phyloP scores from a whole-genome alignment of 2,797 vertebrate genomes.

The Pterois miles region DNA sequence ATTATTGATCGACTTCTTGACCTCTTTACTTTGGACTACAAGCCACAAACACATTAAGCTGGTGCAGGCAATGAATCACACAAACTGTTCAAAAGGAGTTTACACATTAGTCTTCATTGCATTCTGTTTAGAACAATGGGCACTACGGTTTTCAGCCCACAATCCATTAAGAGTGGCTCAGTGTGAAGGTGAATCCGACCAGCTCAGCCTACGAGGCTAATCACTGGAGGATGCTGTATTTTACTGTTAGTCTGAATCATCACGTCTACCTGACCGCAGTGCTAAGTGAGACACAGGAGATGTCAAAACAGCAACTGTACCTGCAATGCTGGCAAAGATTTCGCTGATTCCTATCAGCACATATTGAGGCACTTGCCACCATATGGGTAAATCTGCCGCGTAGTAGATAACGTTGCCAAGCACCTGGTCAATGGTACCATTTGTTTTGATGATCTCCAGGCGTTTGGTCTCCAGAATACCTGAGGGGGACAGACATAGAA shows the following conservation, averaged over 20 bases:
- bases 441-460: slow-evolving; percentile 86
- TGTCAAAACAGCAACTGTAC: slow-evolving; percentile 76
- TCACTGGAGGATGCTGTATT: slow-evolving; percentile 7
- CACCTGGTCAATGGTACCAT: slow-evolving; percentile 88
- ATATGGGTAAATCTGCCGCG: slow-evolving; percentile 93
- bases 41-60: slow-evolving; percentile 49
- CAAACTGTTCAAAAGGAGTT: slow-evolving; percentile 46
- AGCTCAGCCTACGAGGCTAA: neutral
- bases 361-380: slow-evolving; percentile 99
- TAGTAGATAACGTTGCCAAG: slow-evolving; percentile 89
- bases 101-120: slow-evolving; percentile 46
- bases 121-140: slow-evolving; percentile 23
- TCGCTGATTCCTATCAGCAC: slow-evolving; percentile 97
- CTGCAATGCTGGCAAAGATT: slow-evolving; percentile 98
- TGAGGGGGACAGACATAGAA: slow-evolving; percentile 58
- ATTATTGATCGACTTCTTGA: slow-evolving; percentile 45
- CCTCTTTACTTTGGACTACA: slow-evolving; percentile 51
- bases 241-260: slow-evolving; percentile 22
- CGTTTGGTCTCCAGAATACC: slow-evolving; percentile 97
- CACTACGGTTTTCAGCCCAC: slow-evolving; percentile 11
- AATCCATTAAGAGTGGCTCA: slow-evolving; percentile 13
- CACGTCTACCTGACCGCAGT: neutral
- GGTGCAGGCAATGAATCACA: slow-evolving; percentile 51
- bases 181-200: slow-evolving; percentile 10
- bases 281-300: slow-evolving; percentile 33